phyloP scores from a whole-genome alignment of 2,113 vertebrate species.

The Anguilla japonica region DNA sequence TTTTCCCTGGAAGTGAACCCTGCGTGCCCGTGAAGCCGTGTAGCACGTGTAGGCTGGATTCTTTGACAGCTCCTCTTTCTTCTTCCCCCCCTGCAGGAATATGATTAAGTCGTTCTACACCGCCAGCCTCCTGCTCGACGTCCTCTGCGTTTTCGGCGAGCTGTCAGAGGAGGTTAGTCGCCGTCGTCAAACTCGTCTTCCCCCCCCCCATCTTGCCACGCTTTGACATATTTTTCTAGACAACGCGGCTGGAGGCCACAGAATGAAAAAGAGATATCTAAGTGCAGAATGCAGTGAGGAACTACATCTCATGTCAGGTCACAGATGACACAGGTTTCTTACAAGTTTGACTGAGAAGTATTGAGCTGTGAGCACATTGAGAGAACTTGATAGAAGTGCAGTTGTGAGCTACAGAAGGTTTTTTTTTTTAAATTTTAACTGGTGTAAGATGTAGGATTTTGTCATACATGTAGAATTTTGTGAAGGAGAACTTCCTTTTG shows the following conservation, averaged over 20 bases:
- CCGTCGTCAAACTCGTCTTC: conserved; percentile 6
- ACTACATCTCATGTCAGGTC: not conserved
- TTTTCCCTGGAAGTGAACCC: not conserved
- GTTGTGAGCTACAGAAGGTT: not conserved
- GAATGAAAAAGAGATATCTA: not conserved
- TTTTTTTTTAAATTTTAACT: not conserved
- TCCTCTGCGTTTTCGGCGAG: conserved; percentile 92
- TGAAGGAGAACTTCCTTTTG: not conserved
- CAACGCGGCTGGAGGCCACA: not conserved
- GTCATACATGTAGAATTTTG: not conserved
- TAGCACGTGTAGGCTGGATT: not conserved
- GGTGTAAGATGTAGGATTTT: not conserved
- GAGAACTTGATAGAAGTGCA: not conserved
- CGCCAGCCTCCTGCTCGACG: conserved; percentile 90
- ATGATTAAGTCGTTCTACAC: conserved; percentile 99
- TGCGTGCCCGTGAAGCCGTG: not conserved
- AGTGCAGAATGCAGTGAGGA: not conserved
- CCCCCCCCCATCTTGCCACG: no score
- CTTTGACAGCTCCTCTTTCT: not conserved
- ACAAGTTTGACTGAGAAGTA: not conserved
- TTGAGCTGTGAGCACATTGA: not conserved
- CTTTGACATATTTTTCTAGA: not conserved
- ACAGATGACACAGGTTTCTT: not conserved
- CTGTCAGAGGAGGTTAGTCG: conserved; percentile 89
- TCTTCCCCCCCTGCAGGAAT: conserved; percentile 76